Evolutionary conservation across 2,888 invertebrate genomes (phyloP), one percentile per base, ranked within the genome.

Genomic region (Bhutanitis thaidina): DNA sequence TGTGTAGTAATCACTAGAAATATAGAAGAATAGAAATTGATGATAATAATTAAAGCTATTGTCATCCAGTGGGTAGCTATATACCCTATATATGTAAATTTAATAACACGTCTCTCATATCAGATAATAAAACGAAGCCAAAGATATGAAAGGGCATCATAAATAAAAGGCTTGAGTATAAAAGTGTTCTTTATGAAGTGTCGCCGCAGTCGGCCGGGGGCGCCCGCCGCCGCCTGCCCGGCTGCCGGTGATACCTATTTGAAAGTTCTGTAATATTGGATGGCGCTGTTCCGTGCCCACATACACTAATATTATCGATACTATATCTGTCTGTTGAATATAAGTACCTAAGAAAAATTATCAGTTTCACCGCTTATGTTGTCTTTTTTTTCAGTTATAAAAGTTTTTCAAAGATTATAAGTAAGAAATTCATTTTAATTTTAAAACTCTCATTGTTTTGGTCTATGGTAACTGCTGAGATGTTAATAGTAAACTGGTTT

Each of bases 101-200:
- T 67, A 74, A 79, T 80, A 78, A 74, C 65, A 65, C 58, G 64
- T 68, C 65, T 71, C 57, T 59, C 67, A 71, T 67, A 71, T 67
- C 68, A 65, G 72, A 75, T 71, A 82, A 79, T 81, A 80, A 83
- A 81, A 80, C 65, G 74, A 77, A 78, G 73, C 71, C 75, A 61
- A 77, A 79, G 79, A 80, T 77, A 74, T 78, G 78, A 81, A 80
- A 79, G 77, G 80, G 77, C 77, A 75, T 72, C 80, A 83, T 87
- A 88, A 85, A 86, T 86, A 85, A 86, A 85, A 83, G 81, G 82
- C 79, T 81, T 77, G 78, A 79, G 81, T 81, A 83, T 82, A 84
- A 86, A 86, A 87, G 86, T 85, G 79, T 82, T 81, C 85, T 87
- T 86, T 88, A 89, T 86, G 88, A 86, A 87, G 86, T 85, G 86